Conservation (phyloP, 2,797 vertebrate species). For the Schizothorax lantsangensis region DNA sequence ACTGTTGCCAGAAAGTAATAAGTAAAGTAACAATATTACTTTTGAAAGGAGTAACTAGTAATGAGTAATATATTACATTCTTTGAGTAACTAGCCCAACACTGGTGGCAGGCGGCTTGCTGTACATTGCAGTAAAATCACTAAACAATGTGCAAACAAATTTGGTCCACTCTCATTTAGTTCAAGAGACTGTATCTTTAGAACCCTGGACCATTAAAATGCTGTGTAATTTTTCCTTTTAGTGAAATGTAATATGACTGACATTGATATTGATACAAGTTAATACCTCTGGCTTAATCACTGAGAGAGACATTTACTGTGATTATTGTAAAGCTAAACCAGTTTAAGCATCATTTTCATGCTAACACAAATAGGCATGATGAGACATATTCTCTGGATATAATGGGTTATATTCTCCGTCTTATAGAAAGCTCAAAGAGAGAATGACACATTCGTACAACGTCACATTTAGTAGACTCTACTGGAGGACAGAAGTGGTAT, state of each 20-base stretch:
- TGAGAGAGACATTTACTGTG: background rate
- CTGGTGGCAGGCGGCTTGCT: background rate
- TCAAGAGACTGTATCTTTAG: too few species aligned
- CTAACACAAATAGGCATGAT: background rate
- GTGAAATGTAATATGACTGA: background rate
- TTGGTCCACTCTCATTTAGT: too few species aligned
- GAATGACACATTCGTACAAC: background rate
- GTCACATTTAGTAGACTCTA: background rate
- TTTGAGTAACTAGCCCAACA: too few species aligned
- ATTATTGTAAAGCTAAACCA: background rate
- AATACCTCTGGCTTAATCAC: too few species aligned
- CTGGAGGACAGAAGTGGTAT: background rate
- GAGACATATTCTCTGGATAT: background rate
- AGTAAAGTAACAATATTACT: too few species aligned
- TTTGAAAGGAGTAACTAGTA: too few species aligned
- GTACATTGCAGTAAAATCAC: background rate
- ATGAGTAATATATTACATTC: too few species aligned
- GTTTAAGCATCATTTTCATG: background rate
- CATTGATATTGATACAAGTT: background rate
- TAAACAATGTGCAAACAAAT: too few species aligned
- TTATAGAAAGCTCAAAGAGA: background rate
- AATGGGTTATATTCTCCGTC: background rate
- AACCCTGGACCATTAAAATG: too few species aligned
- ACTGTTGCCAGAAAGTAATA: too few species aligned
- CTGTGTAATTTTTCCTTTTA: background rate